Evolutionary conservation across 2,113 vertebrate species (phyloP).

Genomic region (Scatophagus argus): DNA sequence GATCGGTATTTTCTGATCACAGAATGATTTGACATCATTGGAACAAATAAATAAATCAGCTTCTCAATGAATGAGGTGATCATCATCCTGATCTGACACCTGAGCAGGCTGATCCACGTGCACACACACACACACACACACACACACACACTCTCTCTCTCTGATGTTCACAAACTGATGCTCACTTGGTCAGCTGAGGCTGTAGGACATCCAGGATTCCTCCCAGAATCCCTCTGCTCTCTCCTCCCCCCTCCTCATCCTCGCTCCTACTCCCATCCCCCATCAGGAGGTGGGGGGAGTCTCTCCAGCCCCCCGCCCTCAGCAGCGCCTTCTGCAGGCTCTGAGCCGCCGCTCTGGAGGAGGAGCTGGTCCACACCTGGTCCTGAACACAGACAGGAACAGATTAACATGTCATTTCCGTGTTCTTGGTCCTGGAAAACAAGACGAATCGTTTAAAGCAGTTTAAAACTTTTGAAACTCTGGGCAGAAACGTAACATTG

Average conservation of each 20-base stretch:
- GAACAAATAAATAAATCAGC: too few relatives aligned
- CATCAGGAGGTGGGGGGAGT: slow-evolving; percentile 66
- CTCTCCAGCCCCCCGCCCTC: slow-evolving; percentile 65
- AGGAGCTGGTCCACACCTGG: slow-evolving; percentile 51
- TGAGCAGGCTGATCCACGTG: too few relatives aligned
- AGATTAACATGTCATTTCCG: too few relatives aligned
- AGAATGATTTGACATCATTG: too few relatives aligned
- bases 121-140: slow-evolving; percentile 3
- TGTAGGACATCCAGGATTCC: slow-evolving; percentile 71
- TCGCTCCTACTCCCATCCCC: slow-evolving; percentile 30
- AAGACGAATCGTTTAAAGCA: too few relatives aligned
- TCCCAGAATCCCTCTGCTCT: slow-evolving; percentile 47
- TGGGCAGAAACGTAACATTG: too few relatives aligned
- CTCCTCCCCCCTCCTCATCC: neutral
- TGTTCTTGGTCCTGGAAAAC: too few relatives aligned
- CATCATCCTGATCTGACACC: too few relatives aligned
- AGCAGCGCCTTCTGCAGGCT: slow-evolving; percentile 60
- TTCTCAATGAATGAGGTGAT: too few relatives aligned
- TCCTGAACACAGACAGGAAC: slow-evolving; percentile 53
- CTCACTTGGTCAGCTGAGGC: slow-evolving; percentile 69
- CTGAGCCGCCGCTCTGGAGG: slow-evolving; percentile 51
- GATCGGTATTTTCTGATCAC: too few relatives aligned
- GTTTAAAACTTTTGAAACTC: too few relatives aligned
- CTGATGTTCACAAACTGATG: too few relatives aligned
- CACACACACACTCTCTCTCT: neutral